Evolutionary conservation across 2,113 vertebrate species (phyloP), one percentile per base, ranked within the genome.

Genomic region (Sorex fumeus): DNA sequence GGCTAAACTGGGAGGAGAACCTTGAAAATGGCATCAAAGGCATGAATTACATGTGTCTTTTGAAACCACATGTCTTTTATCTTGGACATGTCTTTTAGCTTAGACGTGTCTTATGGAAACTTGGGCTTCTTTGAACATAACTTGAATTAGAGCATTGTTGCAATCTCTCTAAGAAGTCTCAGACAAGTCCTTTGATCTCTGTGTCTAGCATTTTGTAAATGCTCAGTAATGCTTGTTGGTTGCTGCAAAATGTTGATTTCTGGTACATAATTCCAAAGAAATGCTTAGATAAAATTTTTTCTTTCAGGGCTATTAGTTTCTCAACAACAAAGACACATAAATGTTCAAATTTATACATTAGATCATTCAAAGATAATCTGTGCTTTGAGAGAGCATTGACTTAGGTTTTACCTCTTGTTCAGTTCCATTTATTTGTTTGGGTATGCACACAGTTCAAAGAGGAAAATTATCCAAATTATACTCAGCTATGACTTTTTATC

Each of bases 21-120:
- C 69, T 81, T 91, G 72, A 90, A 91, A 77, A 47, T 57, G 64
- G 88, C 71, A 93, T 88, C 71, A 91, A 76, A 96, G 90, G 69
- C 60, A 32, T 53, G 60, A 84, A 86, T 77, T 60, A 53, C 34
- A 69, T 18, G 6, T 60, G 69, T 72, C 90, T 91, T 90, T 80
- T 75, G 40, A 91, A 94, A 47, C 50, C 72, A 64, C 5, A 70
- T 64, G 45, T 78, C 90, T 88, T 93, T 95, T 86, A 83, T 77
- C 70, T 60, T 93, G 87, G 50, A 4, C 87, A 23, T 83, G 60
- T 87, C n/a, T 93, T 15, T 95, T 86, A 83, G 74, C 70, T 60
- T 93, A 87, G 50, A 4, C 87, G 18, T 83, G 60, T 87, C n/a
- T 93, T 15, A 28, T 47, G 67, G 85, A 84, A 93, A 15, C 40